phyloP scores from a whole-genome alignment of 2,888 invertebrate genomes.

The Entomobrya multifasciata region DNA sequence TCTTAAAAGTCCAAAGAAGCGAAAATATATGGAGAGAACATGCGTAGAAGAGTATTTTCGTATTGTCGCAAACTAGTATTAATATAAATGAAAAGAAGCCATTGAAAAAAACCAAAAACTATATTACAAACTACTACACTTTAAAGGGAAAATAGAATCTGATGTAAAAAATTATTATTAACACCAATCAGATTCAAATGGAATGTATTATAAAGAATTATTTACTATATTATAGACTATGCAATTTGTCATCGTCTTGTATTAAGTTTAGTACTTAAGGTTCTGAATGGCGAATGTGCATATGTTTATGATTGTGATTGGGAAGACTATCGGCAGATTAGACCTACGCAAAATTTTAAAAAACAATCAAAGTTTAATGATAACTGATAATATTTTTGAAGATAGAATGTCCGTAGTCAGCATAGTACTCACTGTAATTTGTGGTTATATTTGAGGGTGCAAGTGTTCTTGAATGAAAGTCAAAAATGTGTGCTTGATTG shows the following conservation, averaged over 20 bases:
- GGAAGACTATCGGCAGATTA: slow-evolving; percentile 32
- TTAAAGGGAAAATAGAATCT: no score
- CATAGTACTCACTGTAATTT: slow-evolving; percentile 42
- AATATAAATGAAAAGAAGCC: not conserved
- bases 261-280: not conserved
- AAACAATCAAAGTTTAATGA: not conserved
- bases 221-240: slow-evolving; percentile 7
- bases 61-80: slow-evolving; percentile 50
- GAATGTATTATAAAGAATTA: not conserved
- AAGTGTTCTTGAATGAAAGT: not conserved
- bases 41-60: slow-evolving; percentile 49
- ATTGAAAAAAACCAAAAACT: not conserved
- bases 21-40: no score
- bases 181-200: not conserved
- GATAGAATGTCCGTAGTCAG: slow-evolving; percentile 10
- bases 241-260: not conserved
- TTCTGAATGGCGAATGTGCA: slow-evolving; percentile 7
- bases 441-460: not conserved
- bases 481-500: not conserved
- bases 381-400: slow-evolving; percentile 19
- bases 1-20: no score
- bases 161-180: not conserved
- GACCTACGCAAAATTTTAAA: not conserved
- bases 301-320: slow-evolving; percentile 24
- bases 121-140: no score